Conservation (phyloP, 2,113 vertebrate genomes). For the Malurus melanocephalus region DNA sequence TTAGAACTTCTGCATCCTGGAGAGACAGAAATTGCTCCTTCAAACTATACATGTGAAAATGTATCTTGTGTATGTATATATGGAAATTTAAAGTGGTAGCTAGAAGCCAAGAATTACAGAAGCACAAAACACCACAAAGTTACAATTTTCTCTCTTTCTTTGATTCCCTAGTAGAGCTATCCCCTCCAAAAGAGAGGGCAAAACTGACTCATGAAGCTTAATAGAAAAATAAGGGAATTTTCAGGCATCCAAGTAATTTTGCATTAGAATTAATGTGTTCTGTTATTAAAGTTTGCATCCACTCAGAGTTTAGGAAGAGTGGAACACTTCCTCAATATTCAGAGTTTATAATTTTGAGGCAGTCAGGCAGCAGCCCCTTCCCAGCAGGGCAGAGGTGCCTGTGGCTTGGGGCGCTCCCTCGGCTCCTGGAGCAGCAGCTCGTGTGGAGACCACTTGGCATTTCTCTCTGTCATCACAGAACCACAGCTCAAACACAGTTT, state of each 20-base stretch:
- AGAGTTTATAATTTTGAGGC: not conserved
- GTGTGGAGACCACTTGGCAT: accelerated
- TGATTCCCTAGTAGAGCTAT: not conserved
- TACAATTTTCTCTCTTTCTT: not conserved
- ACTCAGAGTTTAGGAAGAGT: not conserved
- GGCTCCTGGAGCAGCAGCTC: accelerated
- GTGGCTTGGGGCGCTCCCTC: accelerated
- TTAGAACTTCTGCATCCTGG: not conserved
- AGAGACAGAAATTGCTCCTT: not conserved
- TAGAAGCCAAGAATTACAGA: not conserved
- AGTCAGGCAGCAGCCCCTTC: not conserved
- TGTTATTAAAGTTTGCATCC: not conserved
- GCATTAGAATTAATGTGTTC: not conserved
- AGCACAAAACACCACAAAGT: not conserved
- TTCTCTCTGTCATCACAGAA: not conserved
- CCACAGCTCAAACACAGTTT: accelerated
- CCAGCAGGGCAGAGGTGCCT: accelerated
- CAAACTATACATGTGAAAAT: not conserved
- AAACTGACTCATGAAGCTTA: not conserved
- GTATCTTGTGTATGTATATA: not conserved
- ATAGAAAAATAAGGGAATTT: not conserved
- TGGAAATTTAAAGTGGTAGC: not conserved
- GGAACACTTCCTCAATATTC: not conserved
- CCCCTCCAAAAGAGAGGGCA: not conserved
- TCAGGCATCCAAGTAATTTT: not conserved